Percentiles rank a stretch among this genome's conserved stretches.
Evolutionary conservation across 2,888 invertebrate species (phyloP).

Genomic region (Tenthredo mesomela): DNA sequence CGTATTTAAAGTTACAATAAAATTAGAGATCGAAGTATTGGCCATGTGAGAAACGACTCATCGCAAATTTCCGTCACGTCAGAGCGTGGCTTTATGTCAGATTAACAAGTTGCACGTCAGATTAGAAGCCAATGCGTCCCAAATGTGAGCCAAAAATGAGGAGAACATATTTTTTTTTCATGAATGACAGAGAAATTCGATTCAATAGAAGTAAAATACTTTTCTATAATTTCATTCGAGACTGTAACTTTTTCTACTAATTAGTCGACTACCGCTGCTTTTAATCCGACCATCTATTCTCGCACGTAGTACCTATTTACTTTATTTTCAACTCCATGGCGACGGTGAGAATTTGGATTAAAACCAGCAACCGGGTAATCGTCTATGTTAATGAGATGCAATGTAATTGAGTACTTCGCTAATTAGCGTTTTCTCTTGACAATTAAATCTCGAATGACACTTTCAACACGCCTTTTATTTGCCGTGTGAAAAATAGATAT

Average conservation of each 20-base stretch:
- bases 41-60: neutral
- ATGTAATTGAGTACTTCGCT: slow-evolving; percentile 16
- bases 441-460: slow-evolving; percentile 31
- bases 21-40: neutral
- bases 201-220: neutral
- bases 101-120: neutral
- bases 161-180: neutral
- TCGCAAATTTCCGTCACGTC: neutral
- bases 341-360: slow-evolving; percentile 20
- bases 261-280: slow-evolving; percentile 1
- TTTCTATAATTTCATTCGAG: neutral
- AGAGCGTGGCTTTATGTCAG: neutral
- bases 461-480: neutral
- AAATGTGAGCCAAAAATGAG: neutral
- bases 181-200: neutral
- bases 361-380: neutral
- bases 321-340: neutral
- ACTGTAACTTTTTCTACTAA: slow-evolving; percentile 11
- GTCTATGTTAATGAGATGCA: slow-evolving; percentile 10
- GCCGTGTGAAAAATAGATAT: neutral
- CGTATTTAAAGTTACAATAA: neutral
- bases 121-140: neutral
- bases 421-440: slow-evolving; percentile 23
- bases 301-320: neutral
- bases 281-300: slow-evolving; percentile 6